Evolutionary conservation across 92 coral and sea anemone genomes (phyloP).

Genomic region (Porites lobata): DNA sequence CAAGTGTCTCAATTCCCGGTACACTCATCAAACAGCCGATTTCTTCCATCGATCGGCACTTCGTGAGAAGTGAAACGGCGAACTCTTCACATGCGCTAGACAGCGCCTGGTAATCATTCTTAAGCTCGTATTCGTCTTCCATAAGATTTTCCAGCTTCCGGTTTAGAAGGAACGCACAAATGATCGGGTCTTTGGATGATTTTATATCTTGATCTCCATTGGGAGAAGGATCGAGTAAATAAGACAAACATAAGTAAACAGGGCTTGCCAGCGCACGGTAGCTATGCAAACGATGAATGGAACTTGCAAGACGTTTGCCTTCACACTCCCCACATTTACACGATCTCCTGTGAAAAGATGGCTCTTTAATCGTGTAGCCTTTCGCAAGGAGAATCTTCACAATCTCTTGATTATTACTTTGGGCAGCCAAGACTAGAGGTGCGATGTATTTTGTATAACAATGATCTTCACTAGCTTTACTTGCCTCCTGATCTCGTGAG

Average conservation of each 20-base stretch:
- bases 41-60: constrained; percentile 92
- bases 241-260: constrained; percentile 72
- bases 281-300: constrained; percentile 74
- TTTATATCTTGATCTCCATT: constrained; percentile 7
- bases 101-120: constrained; percentile 72
- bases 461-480: not conserved
- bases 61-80: constrained; percentile 81
- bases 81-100: constrained; percentile 85
- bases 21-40: constrained; percentile 78
- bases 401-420: constrained; percentile 75
- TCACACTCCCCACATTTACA: constrained; percentile 68
- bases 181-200: constrained; percentile 78
- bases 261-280: constrained; percentile 89
- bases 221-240: constrained; percentile 36
- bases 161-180: constrained; percentile 84
- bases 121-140: constrained; percentile 79
- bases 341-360: constrained; percentile 48
- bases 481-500: not conserved
- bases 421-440: constrained; percentile 84
- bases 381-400: constrained; percentile 64
- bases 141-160: constrained; percentile 69
- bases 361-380: constrained; percentile 63
- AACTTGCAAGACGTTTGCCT: constrained; percentile 70
- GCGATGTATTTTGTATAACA: constrained; percentile 52
- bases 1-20: constrained; percentile 67